Evolutionary conservation across 2,888 invertebrate species (phyloP), one percentile per base, ranked within the genome.

Genomic region (Nomada fucata): DNA sequence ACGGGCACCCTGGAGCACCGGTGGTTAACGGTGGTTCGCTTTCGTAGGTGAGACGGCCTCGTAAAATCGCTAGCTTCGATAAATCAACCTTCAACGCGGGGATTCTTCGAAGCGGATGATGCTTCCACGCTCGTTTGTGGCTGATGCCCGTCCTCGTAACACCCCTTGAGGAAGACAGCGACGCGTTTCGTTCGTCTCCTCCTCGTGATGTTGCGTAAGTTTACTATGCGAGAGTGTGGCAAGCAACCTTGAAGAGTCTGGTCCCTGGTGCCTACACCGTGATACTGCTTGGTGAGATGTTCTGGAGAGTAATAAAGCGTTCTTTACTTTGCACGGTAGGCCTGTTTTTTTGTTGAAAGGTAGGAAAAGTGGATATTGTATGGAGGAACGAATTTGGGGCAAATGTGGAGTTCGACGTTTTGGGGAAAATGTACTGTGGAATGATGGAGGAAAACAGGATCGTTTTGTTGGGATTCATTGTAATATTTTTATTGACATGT

Each of bases 191-290:
- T 15, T 18, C 29, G 50, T 11, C 29, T 53, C 71, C 5, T 65
- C 65, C 50, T 36, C 61, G 67, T 72, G 77, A 71, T 76, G 73
- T 90, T 90, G 89, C 90, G 88, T 90, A 90, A 81, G 83, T 83
- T 89, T 86, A 82, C 83, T 85, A 78, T 75, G 72, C 61, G 79
- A 79, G 80, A 74, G 69, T 81, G 83, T 71, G 76, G 65, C 79
- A 74, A 64, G 85, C 85, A 90, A 89, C 89, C 90, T 90, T 89
- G 89, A 86, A 76, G 83, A 83, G 76, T 78, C 80, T 67, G 50
- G 44, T 23, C 67, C 67, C 18, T 57, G 64, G 64, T 84, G 68
- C 78, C 84, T 75, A 76, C 79, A 67, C 44, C 55, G 53, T 74
- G 81, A 76, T 78, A 79, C 83, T 79, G 82, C 59, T 55, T 53